These are phyloP conservation scores for Pammene fasciana DNA, from an alignment of 2,888 invertebrate species.

Conservation along the genomic window DNA sequence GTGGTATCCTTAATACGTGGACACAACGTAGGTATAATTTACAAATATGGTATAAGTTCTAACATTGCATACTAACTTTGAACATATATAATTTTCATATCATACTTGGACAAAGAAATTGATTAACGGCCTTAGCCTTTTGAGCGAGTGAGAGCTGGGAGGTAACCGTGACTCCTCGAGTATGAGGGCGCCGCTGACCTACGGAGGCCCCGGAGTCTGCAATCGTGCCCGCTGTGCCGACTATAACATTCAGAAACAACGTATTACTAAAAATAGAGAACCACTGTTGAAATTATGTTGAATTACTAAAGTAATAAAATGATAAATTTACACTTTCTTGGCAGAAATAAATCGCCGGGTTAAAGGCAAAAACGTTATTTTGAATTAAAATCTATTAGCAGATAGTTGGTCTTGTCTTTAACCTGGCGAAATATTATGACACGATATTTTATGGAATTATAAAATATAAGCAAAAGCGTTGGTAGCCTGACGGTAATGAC, in stretches of 20 bases:
- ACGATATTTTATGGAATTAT: too few species aligned
- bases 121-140: constrained; percentile 53
- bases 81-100: constrained; percentile 22
- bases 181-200: constrained; percentile 53
- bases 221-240: constrained; percentile 45
- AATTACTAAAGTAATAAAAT: not conserved
- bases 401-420: too few species aligned
- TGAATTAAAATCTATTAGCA: too few species aligned
- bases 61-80: too few species aligned
- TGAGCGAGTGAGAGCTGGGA: constrained; percentile 51
- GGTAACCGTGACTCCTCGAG: constrained; percentile 71
- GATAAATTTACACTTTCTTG: not conserved
- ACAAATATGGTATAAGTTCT: too few species aligned
- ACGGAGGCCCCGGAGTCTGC: constrained; percentile 53
- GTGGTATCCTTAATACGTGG: too few species aligned
- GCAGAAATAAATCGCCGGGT: too few species aligned
- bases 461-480: too few species aligned
- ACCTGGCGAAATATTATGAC: too few species aligned
- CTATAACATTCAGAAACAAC: constrained; percentile 39
- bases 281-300: not conserved
- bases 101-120: constrained; percentile 68
- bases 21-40: too few species aligned
- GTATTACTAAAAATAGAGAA: not conserved
- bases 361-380: too few species aligned
- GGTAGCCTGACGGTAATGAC: too few species aligned